These are phyloP conservation scores for Chlorodrepanis virens DNA, from an alignment of 2,113 vertebrate species.

Conservation along the genomic window DNA sequence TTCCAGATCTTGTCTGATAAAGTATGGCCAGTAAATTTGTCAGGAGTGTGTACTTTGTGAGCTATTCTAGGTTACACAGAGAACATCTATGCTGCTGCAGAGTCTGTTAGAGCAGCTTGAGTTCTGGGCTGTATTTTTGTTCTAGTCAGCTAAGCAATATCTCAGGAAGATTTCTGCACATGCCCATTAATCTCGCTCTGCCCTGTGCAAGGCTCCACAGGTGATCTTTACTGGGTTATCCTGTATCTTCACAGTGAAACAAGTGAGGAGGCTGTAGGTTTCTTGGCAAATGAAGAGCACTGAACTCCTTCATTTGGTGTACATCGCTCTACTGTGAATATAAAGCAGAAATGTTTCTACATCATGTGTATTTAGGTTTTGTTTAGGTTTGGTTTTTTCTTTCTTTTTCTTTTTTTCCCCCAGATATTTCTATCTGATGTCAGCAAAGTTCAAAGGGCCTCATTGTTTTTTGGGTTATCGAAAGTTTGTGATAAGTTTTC, in stretches of 20 bases:
- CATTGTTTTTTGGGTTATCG: background rate
- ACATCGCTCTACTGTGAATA: background rate
- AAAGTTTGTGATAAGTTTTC: background rate
- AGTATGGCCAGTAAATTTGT: background rate
- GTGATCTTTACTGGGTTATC: background rate
- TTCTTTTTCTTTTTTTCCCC: background rate
- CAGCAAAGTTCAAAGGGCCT: background rate
- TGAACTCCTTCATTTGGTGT: background rate
- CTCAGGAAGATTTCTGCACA: background rate
- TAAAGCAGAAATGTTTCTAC: background rate
- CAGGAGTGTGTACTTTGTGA: background rate
- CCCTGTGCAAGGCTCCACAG: background rate
- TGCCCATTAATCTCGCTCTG: background rate
- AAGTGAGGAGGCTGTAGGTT: background rate
- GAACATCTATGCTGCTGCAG: background rate
- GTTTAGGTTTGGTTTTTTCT: background rate
- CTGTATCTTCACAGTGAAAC: background rate
- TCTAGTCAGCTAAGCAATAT: background rate
- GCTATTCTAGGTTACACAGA: background rate
- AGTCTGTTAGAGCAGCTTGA: background rate
- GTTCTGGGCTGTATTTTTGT: background rate
- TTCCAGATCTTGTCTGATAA: background rate
- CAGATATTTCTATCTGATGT: background rate
- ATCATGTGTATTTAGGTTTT: background rate
- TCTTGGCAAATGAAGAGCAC: background rate